phyloP scores from a whole-genome alignment of 2,113 vertebrate genomes.

The Leptocoma aspasia region DNA sequence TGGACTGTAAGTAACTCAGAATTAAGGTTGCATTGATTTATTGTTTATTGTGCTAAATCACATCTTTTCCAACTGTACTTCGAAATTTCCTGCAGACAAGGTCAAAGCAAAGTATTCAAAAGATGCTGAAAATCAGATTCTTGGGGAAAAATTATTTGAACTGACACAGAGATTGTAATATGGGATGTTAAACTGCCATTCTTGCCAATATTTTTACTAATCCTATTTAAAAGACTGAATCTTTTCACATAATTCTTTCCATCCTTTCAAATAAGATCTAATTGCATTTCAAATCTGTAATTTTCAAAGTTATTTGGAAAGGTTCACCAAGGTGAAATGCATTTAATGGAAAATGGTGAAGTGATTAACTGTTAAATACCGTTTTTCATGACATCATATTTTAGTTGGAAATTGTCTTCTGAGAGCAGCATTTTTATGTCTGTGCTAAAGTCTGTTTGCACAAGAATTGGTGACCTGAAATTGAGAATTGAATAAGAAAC shows the following conservation, averaged over 20 bases:
- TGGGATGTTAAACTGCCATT: neutral
- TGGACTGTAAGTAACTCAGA: conserved; percentile 88
- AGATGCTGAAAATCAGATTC: neutral
- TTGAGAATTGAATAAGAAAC: neutral
- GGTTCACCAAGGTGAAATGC: neutral
- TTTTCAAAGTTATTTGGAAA: neutral
- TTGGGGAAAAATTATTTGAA: neutral
- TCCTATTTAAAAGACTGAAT: neutral
- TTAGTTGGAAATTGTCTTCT: neutral
- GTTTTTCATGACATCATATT: neutral
- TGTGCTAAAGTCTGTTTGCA: neutral
- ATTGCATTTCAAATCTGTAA: neutral
- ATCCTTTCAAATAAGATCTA: neutral
- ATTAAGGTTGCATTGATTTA: neutral
- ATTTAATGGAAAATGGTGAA: neutral
- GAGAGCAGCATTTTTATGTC: neutral
- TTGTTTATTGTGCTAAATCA: neutral
- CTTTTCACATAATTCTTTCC: neutral
- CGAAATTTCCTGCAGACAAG: neutral
- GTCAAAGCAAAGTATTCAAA: neutral
- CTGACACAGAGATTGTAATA: neutral
- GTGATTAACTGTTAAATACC: neutral
- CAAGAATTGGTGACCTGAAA: neutral
- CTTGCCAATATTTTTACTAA: neutral
- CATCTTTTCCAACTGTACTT: neutral